Evolutionary conservation across 2,888 invertebrate species (phyloP).

Genomic region (Calliphora vomitoria): DNA sequence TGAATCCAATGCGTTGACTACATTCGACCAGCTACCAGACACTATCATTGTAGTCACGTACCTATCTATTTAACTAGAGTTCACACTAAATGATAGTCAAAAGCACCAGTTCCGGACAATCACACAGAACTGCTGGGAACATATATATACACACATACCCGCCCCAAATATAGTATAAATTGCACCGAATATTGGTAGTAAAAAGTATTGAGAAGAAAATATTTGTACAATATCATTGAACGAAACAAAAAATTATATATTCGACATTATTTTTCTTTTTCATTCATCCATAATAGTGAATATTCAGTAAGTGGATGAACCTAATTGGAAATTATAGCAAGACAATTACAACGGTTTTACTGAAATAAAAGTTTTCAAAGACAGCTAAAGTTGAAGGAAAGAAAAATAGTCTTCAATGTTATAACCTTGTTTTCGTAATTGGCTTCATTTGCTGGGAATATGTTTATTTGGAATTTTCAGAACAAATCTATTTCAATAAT

Average conservation of each 20-base stretch:
- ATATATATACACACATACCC: background rate
- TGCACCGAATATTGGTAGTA: slow-evolving; percentile 33
- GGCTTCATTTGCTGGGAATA: too few relatives aligned
- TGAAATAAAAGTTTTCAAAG: background rate
- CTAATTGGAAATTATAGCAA: slow-evolving; percentile 46
- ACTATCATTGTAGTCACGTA: too few relatives aligned
- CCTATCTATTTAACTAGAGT: too few relatives aligned
- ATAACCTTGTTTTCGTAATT: too few relatives aligned
- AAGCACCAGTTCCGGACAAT: too few relatives aligned
- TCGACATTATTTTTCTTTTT: slow-evolving; percentile 24
- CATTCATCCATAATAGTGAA: slow-evolving; percentile 10
- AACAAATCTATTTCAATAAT: too few relatives aligned
- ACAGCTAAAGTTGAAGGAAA: background rate
- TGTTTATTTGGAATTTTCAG: too few relatives aligned
- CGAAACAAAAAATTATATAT: slow-evolving; percentile 2
- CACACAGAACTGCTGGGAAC: too few relatives aligned
- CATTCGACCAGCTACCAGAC: too few relatives aligned
- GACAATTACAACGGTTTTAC: background rate
- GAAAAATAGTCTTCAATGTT: too few relatives aligned
- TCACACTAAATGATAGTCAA: too few relatives aligned
- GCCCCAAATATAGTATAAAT: slow-evolving; percentile 9
- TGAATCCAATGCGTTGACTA: too few relatives aligned
- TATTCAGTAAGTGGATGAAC: background rate
- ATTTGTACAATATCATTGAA: slow-evolving; percentile 18
- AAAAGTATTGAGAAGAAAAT: slow-evolving; percentile 64